These are phyloP conservation scores for Cataglyphis livida DNA, from an alignment of 2,888 invertebrate species.

Conservation along the genomic window DNA sequence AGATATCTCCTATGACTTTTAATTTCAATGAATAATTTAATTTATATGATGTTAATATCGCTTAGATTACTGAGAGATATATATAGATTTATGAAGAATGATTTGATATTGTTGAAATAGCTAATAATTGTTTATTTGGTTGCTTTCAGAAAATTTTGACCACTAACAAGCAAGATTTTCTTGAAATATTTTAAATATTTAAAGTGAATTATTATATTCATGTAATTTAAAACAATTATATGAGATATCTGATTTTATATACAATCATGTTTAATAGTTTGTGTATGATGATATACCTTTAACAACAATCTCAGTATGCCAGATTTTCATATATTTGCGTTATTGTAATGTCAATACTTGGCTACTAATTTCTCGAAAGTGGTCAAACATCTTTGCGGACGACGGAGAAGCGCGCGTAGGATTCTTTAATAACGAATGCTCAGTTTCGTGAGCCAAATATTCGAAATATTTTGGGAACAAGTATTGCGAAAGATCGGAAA, in stretches of 20 bases:
- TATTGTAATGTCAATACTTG: background rate
- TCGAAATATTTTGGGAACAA: conserved; percentile 51
- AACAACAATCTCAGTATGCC: background rate
- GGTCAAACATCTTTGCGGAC: conserved; percentile 21
- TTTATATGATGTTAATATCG: background rate
- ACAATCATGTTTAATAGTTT: background rate
- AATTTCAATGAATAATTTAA: background rate
- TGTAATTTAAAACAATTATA: background rate
- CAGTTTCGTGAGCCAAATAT: conserved; percentile 34
- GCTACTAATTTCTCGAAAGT: conserved; percentile 9
- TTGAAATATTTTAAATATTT: background rate
- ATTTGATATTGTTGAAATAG: background rate
- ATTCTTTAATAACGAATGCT: conserved; percentile 36
- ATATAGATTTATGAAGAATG: background rate
- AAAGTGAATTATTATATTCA: background rate
- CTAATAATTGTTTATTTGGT: background rate
- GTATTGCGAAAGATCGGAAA: conserved; percentile 47
- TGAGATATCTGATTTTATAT: background rate
- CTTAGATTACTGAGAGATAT: background rate
- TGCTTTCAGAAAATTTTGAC: background rate
- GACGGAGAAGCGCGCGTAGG: conserved; percentile 44
- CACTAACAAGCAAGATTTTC: background rate
- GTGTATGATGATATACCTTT: background rate
- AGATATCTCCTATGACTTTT: background rate
- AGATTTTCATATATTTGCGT: background rate